Conservation (phyloP, 1,140 invertebrate genomes). For the Triops cancriformis region DNA sequence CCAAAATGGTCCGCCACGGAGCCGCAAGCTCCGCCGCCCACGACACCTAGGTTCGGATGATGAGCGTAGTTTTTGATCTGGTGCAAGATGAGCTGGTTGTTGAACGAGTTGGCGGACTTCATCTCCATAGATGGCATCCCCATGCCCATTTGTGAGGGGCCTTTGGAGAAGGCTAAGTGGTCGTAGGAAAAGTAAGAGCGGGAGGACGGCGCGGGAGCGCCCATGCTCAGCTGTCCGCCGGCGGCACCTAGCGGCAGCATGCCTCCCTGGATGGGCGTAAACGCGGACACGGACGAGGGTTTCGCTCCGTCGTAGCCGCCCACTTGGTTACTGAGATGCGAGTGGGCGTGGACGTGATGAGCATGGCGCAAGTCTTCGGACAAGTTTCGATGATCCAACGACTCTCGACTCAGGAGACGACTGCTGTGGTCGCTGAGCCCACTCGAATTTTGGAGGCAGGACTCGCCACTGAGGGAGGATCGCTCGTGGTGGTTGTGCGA, state of each 20-base stretch:
- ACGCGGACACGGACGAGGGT: constrained; percentile 65
- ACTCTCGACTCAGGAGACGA: neutral
- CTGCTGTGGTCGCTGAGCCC: constrained; percentile 51
- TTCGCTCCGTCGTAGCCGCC: constrained; percentile 36
- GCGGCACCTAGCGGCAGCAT: constrained; percentile 42
- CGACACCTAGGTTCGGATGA: constrained; percentile 50
- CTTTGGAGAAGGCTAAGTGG: constrained; percentile 69
- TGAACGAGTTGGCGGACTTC: constrained; percentile 50
- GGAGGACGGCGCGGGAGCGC: constrained; percentile 52
- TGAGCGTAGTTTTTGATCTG: constrained; percentile 95
- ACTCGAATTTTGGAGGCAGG: neutral
- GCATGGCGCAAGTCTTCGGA: constrained; percentile 36
- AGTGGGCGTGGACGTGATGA: constrained; percentile 31
- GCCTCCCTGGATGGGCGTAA: constrained; percentile 74
- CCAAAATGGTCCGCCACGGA: constrained; percentile 19
- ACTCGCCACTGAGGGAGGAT: constrained; percentile 24
- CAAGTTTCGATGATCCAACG: constrained; percentile 26
- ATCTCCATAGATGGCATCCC: constrained; percentile 38
- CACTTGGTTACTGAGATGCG: constrained; percentile 37
- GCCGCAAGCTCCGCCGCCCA: constrained; percentile 17
- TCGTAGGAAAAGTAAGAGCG: constrained; percentile 80
- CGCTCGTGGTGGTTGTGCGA: constrained; percentile 42
- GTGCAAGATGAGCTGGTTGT: constrained; percentile 90
- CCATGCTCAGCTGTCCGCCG: constrained; percentile 36
- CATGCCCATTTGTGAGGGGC: constrained; percentile 33